Conservation (phyloP, 2,888 invertebrate genomes). For the Tuta absoluta region DNA sequence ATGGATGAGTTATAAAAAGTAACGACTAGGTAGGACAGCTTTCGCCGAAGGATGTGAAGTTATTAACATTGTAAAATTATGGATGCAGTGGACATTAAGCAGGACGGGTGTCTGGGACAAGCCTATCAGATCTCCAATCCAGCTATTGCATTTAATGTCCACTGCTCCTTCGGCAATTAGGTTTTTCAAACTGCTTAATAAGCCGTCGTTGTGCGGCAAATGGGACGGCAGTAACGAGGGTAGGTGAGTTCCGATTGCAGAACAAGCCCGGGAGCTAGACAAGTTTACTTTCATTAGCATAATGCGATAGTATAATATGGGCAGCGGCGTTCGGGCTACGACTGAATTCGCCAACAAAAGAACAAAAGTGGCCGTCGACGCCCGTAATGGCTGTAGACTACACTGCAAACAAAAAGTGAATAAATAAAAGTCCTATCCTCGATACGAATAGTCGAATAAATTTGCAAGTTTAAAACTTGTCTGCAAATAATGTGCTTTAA, state of each 20-base stretch:
- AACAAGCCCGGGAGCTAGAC: slow-evolving; percentile 40
- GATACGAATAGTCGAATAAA: slow-evolving; percentile 9
- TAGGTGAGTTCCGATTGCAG: slow-evolving; percentile 2
- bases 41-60: slow-evolving; percentile 40
- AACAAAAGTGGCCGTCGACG: slow-evolving; percentile 7
- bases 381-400: slow-evolving; percentile 11
- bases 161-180: slow-evolving; percentile 17
- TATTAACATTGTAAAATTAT: slow-evolving; percentile 48
- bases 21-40: slow-evolving; percentile 10
- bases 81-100: slow-evolving; percentile 49
- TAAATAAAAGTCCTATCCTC: slow-evolving; percentile 11
- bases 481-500: slow-evolving; percentile 5
- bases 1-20: slow-evolving; percentile 15
- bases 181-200: slow-evolving; percentile 25
- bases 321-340: slow-evolving; percentile 21
- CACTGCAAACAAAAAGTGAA: slow-evolving; percentile 4
- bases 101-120: slow-evolving; percentile 43
- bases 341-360: slow-evolving; percentile 25
- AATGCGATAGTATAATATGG: slow-evolving; percentile 46
- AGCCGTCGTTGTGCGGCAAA: not conserved
- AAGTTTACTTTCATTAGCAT: slow-evolving; percentile 64
- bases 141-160: slow-evolving; percentile 11
- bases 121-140: slow-evolving; percentile 35
- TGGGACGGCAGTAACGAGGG: slow-evolving; percentile 12
- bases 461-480: slow-evolving; percentile 11